Evolutionary conservation across 2,888 invertebrate species (phyloP).

Genomic region (Dione vanillae): DNA sequence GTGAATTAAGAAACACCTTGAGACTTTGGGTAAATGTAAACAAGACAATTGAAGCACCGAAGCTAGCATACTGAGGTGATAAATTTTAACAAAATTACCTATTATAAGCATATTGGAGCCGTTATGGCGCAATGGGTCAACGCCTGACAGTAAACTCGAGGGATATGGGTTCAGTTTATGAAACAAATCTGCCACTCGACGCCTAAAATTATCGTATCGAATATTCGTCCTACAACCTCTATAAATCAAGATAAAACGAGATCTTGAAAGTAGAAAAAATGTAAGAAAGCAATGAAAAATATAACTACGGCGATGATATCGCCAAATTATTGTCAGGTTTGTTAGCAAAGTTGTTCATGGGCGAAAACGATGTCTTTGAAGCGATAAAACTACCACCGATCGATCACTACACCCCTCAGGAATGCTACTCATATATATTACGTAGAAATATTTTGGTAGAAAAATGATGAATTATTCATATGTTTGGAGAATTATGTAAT

Average conservation of each 20-base stretch:
- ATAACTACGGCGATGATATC: neutral
- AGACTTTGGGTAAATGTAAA: constrained; percentile 7
- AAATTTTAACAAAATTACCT: no score
- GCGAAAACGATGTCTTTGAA: constrained; percentile 61
- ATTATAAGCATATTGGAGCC: no score
- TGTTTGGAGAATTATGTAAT: neutral
- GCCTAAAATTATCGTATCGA: no score
- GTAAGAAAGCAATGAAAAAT: neutral
- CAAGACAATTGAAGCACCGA: constrained; percentile 26
- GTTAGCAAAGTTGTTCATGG: constrained; percentile 56
- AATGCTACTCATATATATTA: constrained; percentile 1
- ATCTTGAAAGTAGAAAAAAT: neutral
- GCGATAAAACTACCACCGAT: constrained; percentile 49
- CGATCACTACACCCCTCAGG: neutral
- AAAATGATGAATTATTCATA: constrained; percentile 19
- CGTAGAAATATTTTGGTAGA: constrained; percentile 13
- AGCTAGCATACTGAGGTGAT: neutral
- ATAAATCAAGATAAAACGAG: no score
- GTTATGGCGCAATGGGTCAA: no score
- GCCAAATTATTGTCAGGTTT: constrained; percentile 48
- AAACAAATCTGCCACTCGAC: no score
- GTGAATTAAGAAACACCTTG: constrained; percentile 24
- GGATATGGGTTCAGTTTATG: no score
- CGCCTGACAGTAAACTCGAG: no score
- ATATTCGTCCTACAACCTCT: no score